Conservation (phyloP, 2,888 invertebrate genomes). For the Ichneumon xanthorius region DNA sequence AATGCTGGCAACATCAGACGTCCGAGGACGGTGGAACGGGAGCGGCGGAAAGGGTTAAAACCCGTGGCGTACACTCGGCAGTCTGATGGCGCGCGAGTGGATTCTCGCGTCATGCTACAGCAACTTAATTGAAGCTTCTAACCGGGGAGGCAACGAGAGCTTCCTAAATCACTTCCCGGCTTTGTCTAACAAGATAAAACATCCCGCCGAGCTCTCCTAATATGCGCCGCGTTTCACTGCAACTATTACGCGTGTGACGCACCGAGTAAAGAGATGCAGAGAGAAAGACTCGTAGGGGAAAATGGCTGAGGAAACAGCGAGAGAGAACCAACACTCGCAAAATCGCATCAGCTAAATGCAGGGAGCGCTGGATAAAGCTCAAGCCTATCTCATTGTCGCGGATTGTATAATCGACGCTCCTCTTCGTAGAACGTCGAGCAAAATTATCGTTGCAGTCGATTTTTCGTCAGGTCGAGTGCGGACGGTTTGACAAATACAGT, state of each 20-base stretch:
- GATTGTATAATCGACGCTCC: neutral
- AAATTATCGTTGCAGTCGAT: neutral
- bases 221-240: neutral
- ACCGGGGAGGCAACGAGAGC: conserved; percentile 21
- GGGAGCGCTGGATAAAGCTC: conserved; percentile 13
- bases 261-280: neutral
- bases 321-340: conserved; percentile 43
- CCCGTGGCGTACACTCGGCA: conserved; percentile 54
- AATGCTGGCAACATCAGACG: conserved; percentile 17
- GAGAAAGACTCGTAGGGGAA: conserved; percentile 14
- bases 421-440: neutral
- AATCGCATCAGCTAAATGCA: conserved; percentile 63
- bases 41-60: conserved; percentile 61
- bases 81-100: conserved; percentile 63
- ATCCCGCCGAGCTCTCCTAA: conserved; percentile 17
- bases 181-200: conserved; percentile 30
- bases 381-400: conserved; percentile 11
- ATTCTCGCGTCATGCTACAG: conserved; percentile 69
- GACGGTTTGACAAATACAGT: neutral
- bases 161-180: conserved; percentile 54
- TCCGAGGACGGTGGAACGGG: conserved; percentile 47
- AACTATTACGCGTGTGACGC: conserved; percentile 1
- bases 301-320: conserved; percentile 41
- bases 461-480: neutral
- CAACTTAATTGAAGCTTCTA: conserved; percentile 70